phyloP scores from a whole-genome alignment of 1,140 invertebrate genomes.

The Penaeus vannamei region DNA sequence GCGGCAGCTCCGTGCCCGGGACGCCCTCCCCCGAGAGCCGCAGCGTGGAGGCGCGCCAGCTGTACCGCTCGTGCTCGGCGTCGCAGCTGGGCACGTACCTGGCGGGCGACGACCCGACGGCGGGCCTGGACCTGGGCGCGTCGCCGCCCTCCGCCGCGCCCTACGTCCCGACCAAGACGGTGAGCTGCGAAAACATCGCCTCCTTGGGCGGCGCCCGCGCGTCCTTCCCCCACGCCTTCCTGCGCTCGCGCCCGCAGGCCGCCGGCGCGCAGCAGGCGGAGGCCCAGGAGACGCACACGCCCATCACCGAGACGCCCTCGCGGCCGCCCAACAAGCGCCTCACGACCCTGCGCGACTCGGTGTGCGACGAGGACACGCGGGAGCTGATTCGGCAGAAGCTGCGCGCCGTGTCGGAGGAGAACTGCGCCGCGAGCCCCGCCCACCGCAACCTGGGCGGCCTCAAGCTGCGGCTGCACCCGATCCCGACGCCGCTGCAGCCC shows the following conservation, averaged over 20 bases:
- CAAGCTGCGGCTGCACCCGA: constrained; percentile 43
- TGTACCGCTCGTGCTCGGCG: constrained; percentile 84
- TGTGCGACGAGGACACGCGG: constrained; percentile 61
- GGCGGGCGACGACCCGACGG: constrained; percentile 84
- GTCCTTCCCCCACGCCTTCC: constrained; percentile 84
- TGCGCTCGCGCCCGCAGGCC: constrained; percentile 77
- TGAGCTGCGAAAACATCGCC: constrained; percentile 79
- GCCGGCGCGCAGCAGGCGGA: not conserved
- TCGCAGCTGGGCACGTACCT: constrained; percentile 80
- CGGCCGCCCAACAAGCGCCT: constrained; percentile 27
- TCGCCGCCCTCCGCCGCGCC: constrained; percentile 69
- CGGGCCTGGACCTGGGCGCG: constrained; percentile 79
- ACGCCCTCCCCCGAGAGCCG: constrained; percentile 55
- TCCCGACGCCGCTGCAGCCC: constrained; percentile 38
- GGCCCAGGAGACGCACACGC: not conserved
- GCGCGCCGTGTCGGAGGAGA: constrained; percentile 65
- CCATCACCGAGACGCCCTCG: constrained; percentile 21
- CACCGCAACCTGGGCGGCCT: constrained; percentile 47
- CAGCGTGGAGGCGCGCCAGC: constrained; percentile 68
- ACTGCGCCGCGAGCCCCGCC: constrained; percentile 55
- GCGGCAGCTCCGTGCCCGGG: constrained; percentile 51
- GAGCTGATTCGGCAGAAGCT: constrained; percentile 65
- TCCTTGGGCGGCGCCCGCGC: constrained; percentile 73
- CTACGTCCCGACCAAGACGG: constrained; percentile 75
- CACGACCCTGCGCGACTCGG: constrained; percentile 44